Base-by-base conservation (phyloP, 2,113 vertebrate species). In the Loxodonta africana region DNA sequence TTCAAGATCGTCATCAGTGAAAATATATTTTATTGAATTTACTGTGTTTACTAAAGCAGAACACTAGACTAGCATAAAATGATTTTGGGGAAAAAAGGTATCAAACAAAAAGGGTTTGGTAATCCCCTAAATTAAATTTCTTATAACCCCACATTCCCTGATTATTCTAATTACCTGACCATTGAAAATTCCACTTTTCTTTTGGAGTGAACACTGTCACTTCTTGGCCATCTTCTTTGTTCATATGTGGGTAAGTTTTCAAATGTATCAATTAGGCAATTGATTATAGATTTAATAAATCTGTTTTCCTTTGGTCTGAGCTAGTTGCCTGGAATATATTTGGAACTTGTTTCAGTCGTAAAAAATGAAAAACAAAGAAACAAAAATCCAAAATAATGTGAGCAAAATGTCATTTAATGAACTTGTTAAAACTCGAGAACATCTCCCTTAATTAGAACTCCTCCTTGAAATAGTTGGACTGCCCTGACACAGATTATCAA, bases 151-250 rank as follows among this genome's bases (percentile, higher is more conserved):
- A 25, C 2, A 51, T 83, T 67, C 37, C 73, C 12, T 86, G 11
- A 63, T 95, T 87, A 92, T 85, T 93, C 33, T 91, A 89, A 91
- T 93, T 77, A 88, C 11, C 44, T 91, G 74, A 77, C 41, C 20
- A 81, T 37, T 95, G 90, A 37, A 77, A 94, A 93, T 91, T 44
- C 18, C 18, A 62, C 53, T 81, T 92, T 90, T 77, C 63, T 97
- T 92, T 87, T 93, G 37, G 23, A 95, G n/a, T 62, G 30, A 86
- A 92, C 26, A 95, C 48, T 30, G 78, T 77, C 73, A 88, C 25
- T 62, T 23, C 69, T 88, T 53, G 48, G 53, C 14, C 26, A 37
- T 37, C 83, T 92, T 90, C 41, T 96, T 93, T 87, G n/a, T 95
- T 83, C 76, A 88, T 85, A 90, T 57, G 18, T 17, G 90, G 87